phyloP scores from a whole-genome alignment of 2,797 vertebrate species.

The Gastrophryne carolinensis region DNA sequence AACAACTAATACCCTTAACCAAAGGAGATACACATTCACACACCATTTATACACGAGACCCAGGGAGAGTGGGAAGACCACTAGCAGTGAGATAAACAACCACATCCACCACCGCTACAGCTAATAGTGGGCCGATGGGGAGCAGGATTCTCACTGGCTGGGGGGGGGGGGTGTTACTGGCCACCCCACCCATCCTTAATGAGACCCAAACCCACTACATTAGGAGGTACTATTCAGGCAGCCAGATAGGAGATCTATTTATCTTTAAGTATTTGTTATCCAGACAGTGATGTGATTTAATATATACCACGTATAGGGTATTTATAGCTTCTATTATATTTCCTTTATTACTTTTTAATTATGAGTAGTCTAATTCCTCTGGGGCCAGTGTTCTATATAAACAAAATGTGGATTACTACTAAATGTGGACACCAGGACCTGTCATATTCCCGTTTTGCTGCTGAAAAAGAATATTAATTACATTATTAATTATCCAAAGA shows the following conservation, averaged over 20 bases:
- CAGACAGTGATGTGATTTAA: not conserved
- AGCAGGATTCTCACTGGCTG: too few relatives aligned
- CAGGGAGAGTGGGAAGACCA: too few relatives aligned
- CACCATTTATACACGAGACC: too few relatives aligned
- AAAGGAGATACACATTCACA: too few relatives aligned
- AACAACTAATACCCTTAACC: too few relatives aligned
- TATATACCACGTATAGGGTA: not conserved
- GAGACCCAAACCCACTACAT: too few relatives aligned
- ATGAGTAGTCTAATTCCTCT: not conserved
- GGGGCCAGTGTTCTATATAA: not conserved
- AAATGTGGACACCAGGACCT: conserved; percentile 7
- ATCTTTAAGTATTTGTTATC: not conserved
- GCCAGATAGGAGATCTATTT: not conserved
- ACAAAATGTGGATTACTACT: not conserved
- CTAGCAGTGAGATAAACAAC: too few relatives aligned
- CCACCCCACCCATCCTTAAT: too few relatives aligned
- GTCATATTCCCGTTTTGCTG: not conserved
- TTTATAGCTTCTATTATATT: conserved; percentile 6
- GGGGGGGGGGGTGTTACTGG: too few relatives aligned
- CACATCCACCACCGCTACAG: too few relatives aligned
- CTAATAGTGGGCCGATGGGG: too few relatives aligned
- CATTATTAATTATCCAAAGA: conserved; percentile 41
- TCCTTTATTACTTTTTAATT: not conserved
- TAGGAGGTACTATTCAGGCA: too few relatives aligned
- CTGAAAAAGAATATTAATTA: conserved; percentile 31